These are phyloP conservation scores for Chydorus sphaericus DNA, from an alignment of 2,888 invertebrate genomes.

Conservation along the genomic window DNA sequence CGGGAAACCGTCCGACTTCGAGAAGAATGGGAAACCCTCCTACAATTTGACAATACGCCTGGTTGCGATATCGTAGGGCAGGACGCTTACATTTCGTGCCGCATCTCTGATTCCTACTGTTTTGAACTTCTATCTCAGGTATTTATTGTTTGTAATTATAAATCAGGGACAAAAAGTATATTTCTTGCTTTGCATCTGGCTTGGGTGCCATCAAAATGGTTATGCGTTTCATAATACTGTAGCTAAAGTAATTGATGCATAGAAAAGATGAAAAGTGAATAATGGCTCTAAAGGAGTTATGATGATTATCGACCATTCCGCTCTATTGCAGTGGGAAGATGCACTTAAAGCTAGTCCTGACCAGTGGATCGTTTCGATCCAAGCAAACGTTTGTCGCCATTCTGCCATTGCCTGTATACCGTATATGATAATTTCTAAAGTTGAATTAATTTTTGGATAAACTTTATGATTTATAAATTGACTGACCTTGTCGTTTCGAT, in stretches of 20 bases:
- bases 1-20: conserved; percentile 72
- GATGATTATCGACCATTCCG: neutral
- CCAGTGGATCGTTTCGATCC: neutral
- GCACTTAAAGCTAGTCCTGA: conserved; percentile 3
- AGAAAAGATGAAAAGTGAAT: neutral
- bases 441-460: neutral
- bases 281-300: neutral
- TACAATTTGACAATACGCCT: conserved; percentile 22
- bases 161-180: no score
- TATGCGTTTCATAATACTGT: no score
- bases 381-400: neutral
- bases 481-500: neutral
- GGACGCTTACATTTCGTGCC: conserved; percentile 15
- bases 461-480: neutral
- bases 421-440: neutral
- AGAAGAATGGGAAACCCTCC: conserved; percentile 74
- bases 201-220: no score
- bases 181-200: no score
- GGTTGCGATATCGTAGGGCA: conserved; percentile 14
- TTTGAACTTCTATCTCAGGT: conserved; percentile 89
- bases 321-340: neutral
- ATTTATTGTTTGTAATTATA: no score
- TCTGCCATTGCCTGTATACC: neutral
- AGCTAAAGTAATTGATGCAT: neutral
- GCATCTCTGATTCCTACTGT: conserved; percentile 72